Conservation (phyloP, 2,113 vertebrate species). For the Notechis scutatus region DNA sequence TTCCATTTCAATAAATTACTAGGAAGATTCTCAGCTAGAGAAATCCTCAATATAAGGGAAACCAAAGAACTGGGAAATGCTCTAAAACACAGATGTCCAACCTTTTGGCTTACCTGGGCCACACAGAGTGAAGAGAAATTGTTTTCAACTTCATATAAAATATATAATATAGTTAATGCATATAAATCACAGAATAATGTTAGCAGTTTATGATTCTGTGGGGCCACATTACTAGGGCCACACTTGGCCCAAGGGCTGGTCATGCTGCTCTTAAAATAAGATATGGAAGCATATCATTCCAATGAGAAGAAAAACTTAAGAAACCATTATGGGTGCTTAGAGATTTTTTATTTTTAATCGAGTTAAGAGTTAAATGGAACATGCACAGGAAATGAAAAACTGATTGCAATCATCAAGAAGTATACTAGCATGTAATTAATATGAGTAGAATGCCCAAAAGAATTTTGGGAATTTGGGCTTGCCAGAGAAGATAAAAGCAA, state of each 20-base stretch:
- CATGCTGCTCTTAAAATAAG: neutral
- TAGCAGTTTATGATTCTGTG: no score
- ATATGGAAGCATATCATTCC: neutral
- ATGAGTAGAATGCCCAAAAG: neutral
- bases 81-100: neutral
- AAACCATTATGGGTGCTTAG: neutral
- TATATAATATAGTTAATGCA: no score
- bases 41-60: neutral
- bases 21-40: neutral
- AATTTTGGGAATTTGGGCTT: neutral
- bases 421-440: neutral
- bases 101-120: no score
- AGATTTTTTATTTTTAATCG: neutral
- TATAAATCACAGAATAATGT: no score
- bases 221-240: no score
- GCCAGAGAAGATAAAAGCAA: neutral
- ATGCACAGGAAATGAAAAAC: neutral
- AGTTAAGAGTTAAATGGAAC: neutral
- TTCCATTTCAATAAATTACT: neutral
- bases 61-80: neutral
- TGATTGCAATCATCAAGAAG: neutral
- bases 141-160: no score
- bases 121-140: no score
- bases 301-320: neutral
- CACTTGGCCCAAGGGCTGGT: no score